These are phyloP conservation scores for Pseudomyrmex flavicornis DNA, from an alignment of 1,140 invertebrate species.

Conservation along the genomic window DNA sequence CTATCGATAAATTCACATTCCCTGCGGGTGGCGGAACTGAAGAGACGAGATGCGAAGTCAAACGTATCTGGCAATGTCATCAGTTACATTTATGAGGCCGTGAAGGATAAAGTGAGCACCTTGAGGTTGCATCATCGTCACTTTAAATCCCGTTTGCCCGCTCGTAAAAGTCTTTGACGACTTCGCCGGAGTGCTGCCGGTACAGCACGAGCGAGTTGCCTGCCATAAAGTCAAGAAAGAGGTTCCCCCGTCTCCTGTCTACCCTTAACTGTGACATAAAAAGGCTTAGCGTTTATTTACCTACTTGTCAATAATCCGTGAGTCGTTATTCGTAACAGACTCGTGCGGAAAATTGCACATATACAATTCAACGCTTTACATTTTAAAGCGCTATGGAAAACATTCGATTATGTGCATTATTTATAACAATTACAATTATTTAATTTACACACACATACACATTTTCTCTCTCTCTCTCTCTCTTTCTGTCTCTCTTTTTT, in stretches of 20 bases:
- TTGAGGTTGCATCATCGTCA: slow-evolving; percentile 86
- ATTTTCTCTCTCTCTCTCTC: too few relatives aligned
- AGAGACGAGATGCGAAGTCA: slow-evolving; percentile 75
- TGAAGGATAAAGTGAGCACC: slow-evolving; percentile 85
- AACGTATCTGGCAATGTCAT: slow-evolving; percentile 85
- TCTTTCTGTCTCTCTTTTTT: too few relatives aligned
- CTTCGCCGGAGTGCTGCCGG: slow-evolving; percentile 79
- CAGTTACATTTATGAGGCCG: slow-evolving; percentile 85
- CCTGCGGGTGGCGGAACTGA: slow-evolving; percentile 60
- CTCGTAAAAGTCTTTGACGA: slow-evolving; percentile 86
- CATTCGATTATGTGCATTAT: too few relatives aligned
- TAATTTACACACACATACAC: too few relatives aligned
- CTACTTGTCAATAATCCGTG: slow-evolving; percentile 79
- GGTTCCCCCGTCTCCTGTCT: slow-evolving; percentile 73
- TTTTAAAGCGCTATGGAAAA: slow-evolving; percentile 1
- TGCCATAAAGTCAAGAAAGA: slow-evolving; percentile 83
- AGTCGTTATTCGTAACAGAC: slow-evolving; percentile 62
- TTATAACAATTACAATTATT: neutral
- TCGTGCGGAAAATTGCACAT: neutral
- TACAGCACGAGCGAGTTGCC: slow-evolving; percentile 78
- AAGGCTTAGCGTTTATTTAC: slow-evolving; percentile 82
- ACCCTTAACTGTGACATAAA: slow-evolving; percentile 76
- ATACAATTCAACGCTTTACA: neutral
- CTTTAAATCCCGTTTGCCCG: slow-evolving; percentile 86
- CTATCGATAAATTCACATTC: slow-evolving; percentile 68